Evolutionary conservation across 2,797 vertebrate genomes (phyloP).

Genomic region (Coendou prehensilis): DNA sequence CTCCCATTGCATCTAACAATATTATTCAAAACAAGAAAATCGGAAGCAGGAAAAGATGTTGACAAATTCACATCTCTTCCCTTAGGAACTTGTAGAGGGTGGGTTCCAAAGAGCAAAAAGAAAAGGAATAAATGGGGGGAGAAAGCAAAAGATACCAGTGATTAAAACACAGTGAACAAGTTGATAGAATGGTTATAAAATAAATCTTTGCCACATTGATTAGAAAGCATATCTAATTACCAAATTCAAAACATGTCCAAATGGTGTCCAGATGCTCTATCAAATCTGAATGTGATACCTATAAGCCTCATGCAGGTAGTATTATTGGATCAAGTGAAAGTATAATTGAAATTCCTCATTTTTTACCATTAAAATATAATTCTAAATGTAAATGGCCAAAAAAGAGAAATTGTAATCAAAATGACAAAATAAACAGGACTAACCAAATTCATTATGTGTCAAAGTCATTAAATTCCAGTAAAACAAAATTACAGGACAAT

Average conservation of each 20-base stretch:
- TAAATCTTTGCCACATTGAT: neutral
- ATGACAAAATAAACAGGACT: neutral
- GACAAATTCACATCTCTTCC: neutral
- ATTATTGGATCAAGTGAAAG: neutral
- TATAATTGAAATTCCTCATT: neutral
- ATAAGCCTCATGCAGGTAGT: neutral
- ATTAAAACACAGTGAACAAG: neutral
- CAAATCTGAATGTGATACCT: neutral
- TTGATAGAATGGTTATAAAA: too few species aligned
- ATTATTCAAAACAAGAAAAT: neutral
- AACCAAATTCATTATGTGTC: too few species aligned
- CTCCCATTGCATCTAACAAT: neutral
- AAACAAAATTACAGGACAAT: neutral
- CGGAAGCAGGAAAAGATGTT: neutral
- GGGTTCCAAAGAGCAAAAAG: neutral
- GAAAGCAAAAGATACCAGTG: neutral
- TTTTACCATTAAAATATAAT: neutral
- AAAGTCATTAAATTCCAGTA: neutral
- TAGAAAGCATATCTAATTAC: neutral
- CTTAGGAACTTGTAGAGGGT: too few species aligned
- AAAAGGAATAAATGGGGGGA: too few species aligned
- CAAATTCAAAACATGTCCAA: neutral
- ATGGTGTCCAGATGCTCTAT: rapidly evolving
- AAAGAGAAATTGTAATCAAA: neutral
- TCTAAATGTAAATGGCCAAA: neutral